Evolutionary conservation across 2,113 vertebrate species (phyloP), one percentile per base, ranked within the genome.

Genomic region (pig (Sus scrofa)): DNA sequence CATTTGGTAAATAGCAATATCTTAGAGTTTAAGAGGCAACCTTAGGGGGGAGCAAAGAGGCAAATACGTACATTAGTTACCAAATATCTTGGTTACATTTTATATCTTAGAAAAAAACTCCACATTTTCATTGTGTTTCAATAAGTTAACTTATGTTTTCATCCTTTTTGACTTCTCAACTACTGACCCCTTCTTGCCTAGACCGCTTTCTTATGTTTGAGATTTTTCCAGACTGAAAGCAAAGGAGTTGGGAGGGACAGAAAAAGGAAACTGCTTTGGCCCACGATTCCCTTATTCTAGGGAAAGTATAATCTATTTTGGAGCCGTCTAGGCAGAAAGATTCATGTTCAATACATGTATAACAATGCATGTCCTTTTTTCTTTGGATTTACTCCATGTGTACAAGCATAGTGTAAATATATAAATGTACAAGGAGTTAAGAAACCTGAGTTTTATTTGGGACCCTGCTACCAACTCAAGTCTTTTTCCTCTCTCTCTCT

Each of bases 111-210:
- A 44, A 79, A 70, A 88, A 83, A n/a, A 19, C 44, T 4, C 34
- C 20, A 56, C 8, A 73, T 86, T 92, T 96, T 82, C 24, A 68
- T 81, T 91, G n/a, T 89, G 63, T 75, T 96, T 90, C 32, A 81
- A 54, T 54, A 68, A 44, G 44, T 44, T 44, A 44, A 95, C 22
- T 39, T 93, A 73, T 44, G 16, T 26, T 34, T 78, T 13, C 37
- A 92, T 63, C 1, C 26, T 88, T 94, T 37, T 87, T 63, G 82
- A 60, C 34, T 74, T 44, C n/a, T 93, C 52, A 91, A 54, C n/a
- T 50, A 75, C 32, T 94, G n/a, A 86, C 14, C 7, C 83, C 54
- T 93, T 87, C 34, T 94, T 52, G 11, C 37, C 5, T 85, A 73
- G 6, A 44, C 7, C 60, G 79, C 67, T 81, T 88, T 75, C 60